Evolutionary conservation across 2,113 vertebrate species (phyloP).

Genomic region (Loxodonta africana): DNA sequence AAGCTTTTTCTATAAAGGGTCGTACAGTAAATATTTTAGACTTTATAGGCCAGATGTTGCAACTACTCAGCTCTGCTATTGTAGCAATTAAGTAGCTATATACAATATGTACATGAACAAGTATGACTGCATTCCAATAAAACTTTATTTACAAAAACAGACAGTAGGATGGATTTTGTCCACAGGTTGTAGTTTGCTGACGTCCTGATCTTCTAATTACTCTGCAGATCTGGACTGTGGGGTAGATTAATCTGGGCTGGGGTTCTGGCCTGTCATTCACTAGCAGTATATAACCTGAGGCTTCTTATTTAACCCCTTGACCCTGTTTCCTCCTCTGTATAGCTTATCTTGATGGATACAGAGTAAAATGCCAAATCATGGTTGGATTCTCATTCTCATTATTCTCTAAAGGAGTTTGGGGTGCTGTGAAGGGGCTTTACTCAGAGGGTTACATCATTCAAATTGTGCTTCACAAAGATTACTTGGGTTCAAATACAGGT

Average conservation of each 20-base stretch:
- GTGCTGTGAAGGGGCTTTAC: not conserved
- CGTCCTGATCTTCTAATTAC: not conserved
- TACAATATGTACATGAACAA: not conserved
- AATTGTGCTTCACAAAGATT: not conserved
- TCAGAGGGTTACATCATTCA: not conserved
- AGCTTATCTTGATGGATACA: not conserved
- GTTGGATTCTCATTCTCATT: not conserved
- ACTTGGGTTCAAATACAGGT: not conserved
- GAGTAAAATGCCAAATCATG: not conserved
- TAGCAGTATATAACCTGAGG: not conserved
- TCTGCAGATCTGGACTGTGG: not conserved
- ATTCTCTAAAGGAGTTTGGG: not conserved
- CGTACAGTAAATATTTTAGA: constrained; percentile 29
- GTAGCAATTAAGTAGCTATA: not conserved
- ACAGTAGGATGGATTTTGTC: not conserved
- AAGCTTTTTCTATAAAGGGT: constrained; percentile 19
- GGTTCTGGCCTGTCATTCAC: not conserved
- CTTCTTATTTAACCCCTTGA: not conserved
- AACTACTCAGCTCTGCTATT: not conserved
- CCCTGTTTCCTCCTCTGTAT: not conserved
- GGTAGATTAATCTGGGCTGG: not conserved
- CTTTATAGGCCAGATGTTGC: not conserved
- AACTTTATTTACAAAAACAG: not conserved
- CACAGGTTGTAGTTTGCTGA: not conserved
- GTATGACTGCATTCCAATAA: not conserved